These are phyloP conservation scores for Aethina tumida DNA, from an alignment of 1,140 invertebrate species.

Conservation along the genomic window DNA sequence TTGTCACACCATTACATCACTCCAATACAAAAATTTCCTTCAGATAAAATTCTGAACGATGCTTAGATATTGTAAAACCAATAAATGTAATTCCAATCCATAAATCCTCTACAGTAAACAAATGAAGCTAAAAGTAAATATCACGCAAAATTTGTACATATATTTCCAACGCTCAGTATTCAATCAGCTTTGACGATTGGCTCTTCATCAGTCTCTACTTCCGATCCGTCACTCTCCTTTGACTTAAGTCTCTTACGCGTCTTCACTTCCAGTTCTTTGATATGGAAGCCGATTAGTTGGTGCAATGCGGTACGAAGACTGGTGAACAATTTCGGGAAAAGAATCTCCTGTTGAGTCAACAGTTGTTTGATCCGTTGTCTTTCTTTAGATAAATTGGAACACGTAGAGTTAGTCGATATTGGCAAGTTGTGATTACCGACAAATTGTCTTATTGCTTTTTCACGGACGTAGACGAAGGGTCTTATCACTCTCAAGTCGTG, in stretches of 20 bases:
- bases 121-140: too few species aligned
- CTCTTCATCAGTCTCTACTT: slow-evolving; percentile 30
- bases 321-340: slow-evolving; percentile 59
- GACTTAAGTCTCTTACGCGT: slow-evolving; percentile 18
- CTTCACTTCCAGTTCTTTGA: slow-evolving; percentile 39
- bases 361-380: slow-evolving; percentile 59
- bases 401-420: slow-evolving; percentile 49
- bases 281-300: slow-evolving; percentile 53
- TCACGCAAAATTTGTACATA: too few species aligned
- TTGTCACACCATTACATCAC: too few species aligned
- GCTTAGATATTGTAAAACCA: too few species aligned
- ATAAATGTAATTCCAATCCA: too few species aligned
- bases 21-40: too few species aligned
- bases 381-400: slow-evolving; percentile 42
- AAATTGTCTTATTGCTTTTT: slow-evolving; percentile 61
- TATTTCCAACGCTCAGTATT: too few species aligned
- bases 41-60: too few species aligned
- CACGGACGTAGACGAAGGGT: slow-evolving; percentile 79
- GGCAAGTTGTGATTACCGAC: slow-evolving; percentile 57
- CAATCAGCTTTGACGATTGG: slow-evolving; percentile 22
- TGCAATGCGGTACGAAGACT: slow-evolving; percentile 58
- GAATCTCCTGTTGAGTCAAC: slow-evolving; percentile 63
- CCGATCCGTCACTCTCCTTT: slow-evolving; percentile 15
- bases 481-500: slow-evolving; percentile 73
- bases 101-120: too few species aligned